These are phyloP conservation scores for Malurus elegans DNA, from an alignment of 2,113 vertebrate genomes.

Conservation along the genomic window DNA sequence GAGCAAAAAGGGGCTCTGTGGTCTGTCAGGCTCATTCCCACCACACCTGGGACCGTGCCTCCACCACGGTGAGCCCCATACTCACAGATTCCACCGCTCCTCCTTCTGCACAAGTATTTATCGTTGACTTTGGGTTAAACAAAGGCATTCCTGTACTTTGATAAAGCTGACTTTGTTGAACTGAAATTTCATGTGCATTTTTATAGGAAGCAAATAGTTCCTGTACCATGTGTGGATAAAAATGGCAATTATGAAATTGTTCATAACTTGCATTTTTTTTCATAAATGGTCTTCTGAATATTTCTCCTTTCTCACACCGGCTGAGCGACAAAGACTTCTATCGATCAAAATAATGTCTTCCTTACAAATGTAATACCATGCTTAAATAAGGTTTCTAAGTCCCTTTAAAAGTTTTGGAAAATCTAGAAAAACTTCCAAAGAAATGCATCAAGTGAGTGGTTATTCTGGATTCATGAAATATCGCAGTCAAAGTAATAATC, in stretches of 20 bases:
- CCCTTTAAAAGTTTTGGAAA: background rate
- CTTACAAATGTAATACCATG: background rate
- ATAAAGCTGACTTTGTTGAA: background rate
- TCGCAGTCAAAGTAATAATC: background rate
- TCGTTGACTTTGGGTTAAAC: background rate
- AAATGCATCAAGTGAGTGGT: background rate
- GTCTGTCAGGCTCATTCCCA: background rate
- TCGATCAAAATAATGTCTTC: background rate
- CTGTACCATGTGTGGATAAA: background rate
- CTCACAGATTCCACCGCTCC: background rate
- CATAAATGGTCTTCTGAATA: background rate
- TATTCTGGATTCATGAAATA: background rate
- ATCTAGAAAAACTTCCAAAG: background rate
- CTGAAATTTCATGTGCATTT: background rate
- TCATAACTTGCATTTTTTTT: background rate
- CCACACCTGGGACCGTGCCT: background rate
- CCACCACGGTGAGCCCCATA: fast-evolving
- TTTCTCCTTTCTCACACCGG: background rate
- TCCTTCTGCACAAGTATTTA: background rate
- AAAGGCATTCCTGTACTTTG: background rate
- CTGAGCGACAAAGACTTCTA: background rate
- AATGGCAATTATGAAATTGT: background rate
- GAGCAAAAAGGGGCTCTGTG: background rate
- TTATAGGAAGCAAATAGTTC: background rate
- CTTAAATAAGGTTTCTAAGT: background rate